phyloP scores from a whole-genome alignment of 2,113 vertebrate species.

The Antechinus stuartii region DNA sequence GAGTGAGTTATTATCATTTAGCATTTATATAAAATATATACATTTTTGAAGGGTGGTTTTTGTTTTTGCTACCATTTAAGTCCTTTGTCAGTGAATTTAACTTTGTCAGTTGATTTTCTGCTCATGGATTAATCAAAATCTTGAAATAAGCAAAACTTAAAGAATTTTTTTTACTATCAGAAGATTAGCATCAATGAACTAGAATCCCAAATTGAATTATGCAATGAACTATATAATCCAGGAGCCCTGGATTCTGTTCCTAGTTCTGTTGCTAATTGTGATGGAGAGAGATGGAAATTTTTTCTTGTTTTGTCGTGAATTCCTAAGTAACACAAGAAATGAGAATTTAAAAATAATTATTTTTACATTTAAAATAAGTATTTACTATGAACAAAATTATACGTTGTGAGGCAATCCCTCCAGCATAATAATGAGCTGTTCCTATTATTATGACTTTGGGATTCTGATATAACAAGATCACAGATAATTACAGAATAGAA shows the following conservation, averaged over 20 bases:
- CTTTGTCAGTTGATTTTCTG: constrained; percentile 20
- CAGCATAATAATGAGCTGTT: neutral
- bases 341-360: neutral
- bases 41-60: constrained; percentile 14
- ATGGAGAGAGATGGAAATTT: neutral
- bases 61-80: neutral
- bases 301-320: neutral
- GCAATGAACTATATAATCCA: neutral
- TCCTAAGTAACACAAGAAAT: neutral
- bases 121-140: neutral
- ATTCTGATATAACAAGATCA: neutral
- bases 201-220: neutral
- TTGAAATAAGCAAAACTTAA: neutral
- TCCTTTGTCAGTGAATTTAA: neutral
- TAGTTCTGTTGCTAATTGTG: neutral
- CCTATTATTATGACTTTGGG: neutral
- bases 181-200: neutral
- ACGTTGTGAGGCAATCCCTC: neutral
- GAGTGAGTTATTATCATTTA: constrained; percentile 50
- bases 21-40: constrained; percentile 35
- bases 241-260: neutral
- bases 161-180: neutral
- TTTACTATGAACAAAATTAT: neutral
- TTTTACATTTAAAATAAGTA: neutral
- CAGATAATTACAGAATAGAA: neutral